Base-by-base conservation (phyloP, 1,140 invertebrate genomes). In the Rhopalosiphum maidis region DNA sequence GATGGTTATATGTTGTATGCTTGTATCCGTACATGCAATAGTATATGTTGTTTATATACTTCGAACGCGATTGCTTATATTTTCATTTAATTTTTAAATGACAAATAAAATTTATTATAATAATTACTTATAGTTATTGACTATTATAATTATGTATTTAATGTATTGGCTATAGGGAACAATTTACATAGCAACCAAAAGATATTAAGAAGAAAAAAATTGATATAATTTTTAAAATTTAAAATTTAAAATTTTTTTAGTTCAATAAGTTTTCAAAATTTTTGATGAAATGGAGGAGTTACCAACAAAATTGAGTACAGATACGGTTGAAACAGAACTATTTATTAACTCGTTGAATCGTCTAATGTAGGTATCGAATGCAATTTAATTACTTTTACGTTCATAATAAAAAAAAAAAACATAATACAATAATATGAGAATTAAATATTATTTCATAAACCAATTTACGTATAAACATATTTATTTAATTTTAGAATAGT, bases 351-450 rank as follows among this genome's bases (percentile, higher is more conserved):
- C 88, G 2, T 8, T 25, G 88, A 21, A 90, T 37, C 51, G 35
- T 46, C n/a, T 25, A 60, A 90, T 60, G 88, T 77, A 77, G 60
- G 60, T 90, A 90, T 90, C 35, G 35, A 41, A 54, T 54, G 60
- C 22, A 25, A 90, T 18, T 37, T 54, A 37, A 41, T 30, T 43
- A 90, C 9, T 86, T 46, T 43, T 46, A 86, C 7, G 46, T n/a
- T n/a, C 15, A 77, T n/a, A 77, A 7, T 77, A n/a, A 18, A n/a
- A 77, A n/a, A 41, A 41, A 41, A 41, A 41, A 41, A 41, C 41
- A 41, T 41, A 41, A 41, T 41, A 3, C 6, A n/a, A 25, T 46
- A 6, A 86, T 3, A 86, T 43, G 30, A 25, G 46, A 46, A 46
- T 86, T 25, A 86, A 30, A 86, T 30, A 43, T 43, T 41, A 43